Conservation (phyloP, 1,140 invertebrate genomes). For the Onthophagus taurus region DNA sequence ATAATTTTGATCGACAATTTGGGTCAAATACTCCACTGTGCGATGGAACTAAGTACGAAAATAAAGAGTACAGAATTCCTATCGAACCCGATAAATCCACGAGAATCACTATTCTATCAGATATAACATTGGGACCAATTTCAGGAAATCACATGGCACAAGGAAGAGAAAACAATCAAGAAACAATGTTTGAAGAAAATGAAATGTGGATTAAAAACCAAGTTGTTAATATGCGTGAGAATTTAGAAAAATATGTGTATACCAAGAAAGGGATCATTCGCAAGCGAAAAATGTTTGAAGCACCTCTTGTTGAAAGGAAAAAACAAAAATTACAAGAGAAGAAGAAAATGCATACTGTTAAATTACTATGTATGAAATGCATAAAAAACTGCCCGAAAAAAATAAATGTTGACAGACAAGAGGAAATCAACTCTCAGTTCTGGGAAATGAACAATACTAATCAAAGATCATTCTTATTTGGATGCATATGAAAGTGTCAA, state of each 20-base stretch:
- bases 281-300: background rate
- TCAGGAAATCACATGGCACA: no score
- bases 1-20: no score
- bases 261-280: background rate
- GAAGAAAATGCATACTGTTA: background rate
- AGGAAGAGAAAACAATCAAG: no score
- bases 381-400: background rate
- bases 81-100: no score
- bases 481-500: background rate
- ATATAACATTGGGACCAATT: no score
- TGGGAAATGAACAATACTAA: background rate
- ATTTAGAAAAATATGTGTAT: background rate
- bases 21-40: no score
- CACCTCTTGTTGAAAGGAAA: background rate
- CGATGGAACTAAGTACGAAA: no score
- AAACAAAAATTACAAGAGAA: background rate
- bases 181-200: no score
- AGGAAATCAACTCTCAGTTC: constrained; percentile 2
- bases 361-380: background rate
- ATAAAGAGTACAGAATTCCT: no score
- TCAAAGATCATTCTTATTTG: background rate
- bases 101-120: no score
- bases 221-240: background rate
- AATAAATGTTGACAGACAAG: background rate
- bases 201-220: background rate